Evolutionary conservation across 1,140 invertebrate genomes (phyloP), one percentile per base, ranked within the genome.

Genomic region (Dinothrombium tinctorium): DNA sequence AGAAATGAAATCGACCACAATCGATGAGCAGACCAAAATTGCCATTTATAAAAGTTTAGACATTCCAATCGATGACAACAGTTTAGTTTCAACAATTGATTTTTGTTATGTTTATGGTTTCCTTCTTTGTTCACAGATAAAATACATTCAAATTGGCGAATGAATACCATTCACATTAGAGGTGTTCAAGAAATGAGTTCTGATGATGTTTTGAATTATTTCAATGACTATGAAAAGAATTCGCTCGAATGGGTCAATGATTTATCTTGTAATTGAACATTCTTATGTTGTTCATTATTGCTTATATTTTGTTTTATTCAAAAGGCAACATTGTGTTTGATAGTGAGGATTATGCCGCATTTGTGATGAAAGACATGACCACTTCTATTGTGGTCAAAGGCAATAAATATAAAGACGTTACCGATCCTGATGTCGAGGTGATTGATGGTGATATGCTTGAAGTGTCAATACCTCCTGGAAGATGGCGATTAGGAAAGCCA

Each of bases 191-290:
- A 76, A 12, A 69, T 82, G 62, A 72, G 61, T 46, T 76, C 72
- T 22, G 67, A 72, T 55, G 75, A 82, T 57, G 65, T 82, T 21
- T 73, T 81, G 52, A 65, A 68, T 47, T 81, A 80, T 57, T 75
- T 81, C 51, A 61, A 68, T 54, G 67, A 73, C 46, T 77, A 73
- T 60, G 66, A 66, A 40, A 75, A 77, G 26, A 59, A 68, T 4
- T 66, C 67, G 2, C 64, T 82, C 29, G 77, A 83, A 58, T 80
- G 76, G 75, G 70, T 81, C 41, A 73, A 76, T 64, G 70, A 78
- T 55, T 57, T 63, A 40, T 73, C 73, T 43, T 81, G 76, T 73
- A 7, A 36, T 24, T 28, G 12, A 43, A 38, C 21, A 9, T 36
- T 42, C 11, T 32, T 41, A n/a, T 41, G 9, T 37, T 26, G 33